phyloP scores from a whole-genome alignment of 1,140 invertebrate species.

The Lasaia peninsularis region DNA sequence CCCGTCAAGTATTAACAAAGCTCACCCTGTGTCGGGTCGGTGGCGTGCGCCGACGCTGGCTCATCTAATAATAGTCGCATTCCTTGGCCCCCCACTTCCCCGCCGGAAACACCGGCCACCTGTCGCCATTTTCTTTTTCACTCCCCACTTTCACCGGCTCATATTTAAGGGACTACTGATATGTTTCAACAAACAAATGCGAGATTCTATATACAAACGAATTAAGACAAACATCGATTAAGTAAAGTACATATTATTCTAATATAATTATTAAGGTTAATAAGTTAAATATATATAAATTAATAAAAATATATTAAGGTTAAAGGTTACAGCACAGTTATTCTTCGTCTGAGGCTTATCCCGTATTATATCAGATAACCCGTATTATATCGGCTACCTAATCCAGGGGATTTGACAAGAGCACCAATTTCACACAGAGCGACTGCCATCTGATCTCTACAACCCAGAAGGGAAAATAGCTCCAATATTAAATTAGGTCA shows the following conservation, averaged over 20 bases:
- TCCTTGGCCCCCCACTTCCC: conserved; percentile 42
- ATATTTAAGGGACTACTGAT: conserved; percentile 13
- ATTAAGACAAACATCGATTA: conserved; percentile 43
- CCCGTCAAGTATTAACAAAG: conserved; percentile 39
- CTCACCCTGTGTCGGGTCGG: conserved; percentile 41
- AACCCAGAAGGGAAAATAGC: too few relatives aligned
- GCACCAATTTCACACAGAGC: too few relatives aligned
- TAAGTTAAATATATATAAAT: too few relatives aligned
- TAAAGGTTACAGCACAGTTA: conserved; percentile 27
- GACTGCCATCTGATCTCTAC: too few relatives aligned
- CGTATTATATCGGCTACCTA: too few relatives aligned
- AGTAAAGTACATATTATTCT: conserved; percentile 36
- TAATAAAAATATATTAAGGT: too few relatives aligned
- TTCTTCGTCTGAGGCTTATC: too few relatives aligned
- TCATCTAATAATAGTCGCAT: conserved; percentile 65
- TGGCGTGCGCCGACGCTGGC: conserved; percentile 56
- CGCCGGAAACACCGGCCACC: conserved; percentile 42
- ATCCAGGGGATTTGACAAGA: too few relatives aligned
- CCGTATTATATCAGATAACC: too few relatives aligned
- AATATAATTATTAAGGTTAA: conserved; percentile 25
- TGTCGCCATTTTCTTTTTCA: conserved; percentile 67
- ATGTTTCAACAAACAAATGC: background rate
- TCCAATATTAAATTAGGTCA: too few relatives aligned
- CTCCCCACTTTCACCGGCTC: conserved; percentile 44
- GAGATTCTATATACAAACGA: too few relatives aligned